Conservation (phyloP, 2,113 vertebrate genomes). For the Chloebia gouldiae region DNA sequence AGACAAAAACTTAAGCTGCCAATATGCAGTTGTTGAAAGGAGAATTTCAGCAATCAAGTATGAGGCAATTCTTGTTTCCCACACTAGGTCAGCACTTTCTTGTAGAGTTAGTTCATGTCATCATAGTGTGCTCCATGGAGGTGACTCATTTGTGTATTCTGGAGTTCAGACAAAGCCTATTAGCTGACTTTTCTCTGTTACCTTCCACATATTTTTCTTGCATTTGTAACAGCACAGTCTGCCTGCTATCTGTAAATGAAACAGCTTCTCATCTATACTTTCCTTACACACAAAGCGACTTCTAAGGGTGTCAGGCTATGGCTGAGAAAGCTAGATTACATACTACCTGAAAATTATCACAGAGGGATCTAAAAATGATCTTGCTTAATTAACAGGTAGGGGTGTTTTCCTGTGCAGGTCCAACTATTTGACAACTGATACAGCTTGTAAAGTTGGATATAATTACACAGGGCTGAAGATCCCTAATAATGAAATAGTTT, state of each 20-base stretch:
- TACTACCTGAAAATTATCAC: background rate
- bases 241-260: background rate
- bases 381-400: background rate
- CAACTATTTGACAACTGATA: background rate
- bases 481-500: background rate
- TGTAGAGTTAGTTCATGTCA: background rate
- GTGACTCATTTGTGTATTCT: background rate
- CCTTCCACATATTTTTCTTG: background rate
- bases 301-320: background rate
- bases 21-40: background rate
- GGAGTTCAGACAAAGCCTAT: background rate
- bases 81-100: background rate
- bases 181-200: background rate
- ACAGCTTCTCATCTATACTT: background rate
- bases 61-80: conserved; percentile 2
- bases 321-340: background rate
- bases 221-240: background rate
- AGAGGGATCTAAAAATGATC: background rate
- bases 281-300: background rate
- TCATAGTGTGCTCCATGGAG: background rate
- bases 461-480: background rate
- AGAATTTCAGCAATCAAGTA: background rate
- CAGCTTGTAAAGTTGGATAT: background rate
- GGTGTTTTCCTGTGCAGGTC: background rate
- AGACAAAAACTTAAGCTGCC: background rate